phyloP scores from a whole-genome alignment of 2,113 vertebrate species.

The Paramisgurnus dabryanus region DNA sequence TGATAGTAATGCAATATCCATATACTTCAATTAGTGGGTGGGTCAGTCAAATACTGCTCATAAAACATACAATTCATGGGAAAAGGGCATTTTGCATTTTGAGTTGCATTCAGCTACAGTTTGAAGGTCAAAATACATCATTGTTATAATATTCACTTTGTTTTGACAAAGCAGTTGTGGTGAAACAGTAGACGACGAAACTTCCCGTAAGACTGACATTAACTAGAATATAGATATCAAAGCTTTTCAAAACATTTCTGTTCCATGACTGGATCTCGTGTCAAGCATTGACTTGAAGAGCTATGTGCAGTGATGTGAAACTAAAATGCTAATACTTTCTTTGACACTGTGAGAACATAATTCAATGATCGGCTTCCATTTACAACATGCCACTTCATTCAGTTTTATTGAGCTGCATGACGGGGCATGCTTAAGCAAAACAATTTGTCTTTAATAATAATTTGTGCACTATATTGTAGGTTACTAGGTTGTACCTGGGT shows the following conservation, averaged over 20 bases:
- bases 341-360: too few relatives aligned
- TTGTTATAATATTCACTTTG: constrained; percentile 13
- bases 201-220: constrained; percentile 5
- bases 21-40: constrained; percentile 40
- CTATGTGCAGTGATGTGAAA: background rate
- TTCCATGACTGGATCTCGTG: background rate
- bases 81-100: constrained; percentile 26
- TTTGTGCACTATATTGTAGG: too few relatives aligned
- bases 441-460: too few relatives aligned
- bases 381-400: too few relatives aligned
- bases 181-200: background rate
- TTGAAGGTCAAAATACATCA: constrained; percentile 31
- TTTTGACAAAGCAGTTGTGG: constrained; percentile 11
- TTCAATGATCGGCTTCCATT: too few relatives aligned
- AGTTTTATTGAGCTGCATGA: too few relatives aligned
- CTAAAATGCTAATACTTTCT: too few relatives aligned
- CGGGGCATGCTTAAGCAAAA: too few relatives aligned
- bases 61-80: constrained; percentile 29
- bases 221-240: constrained; percentile 5
- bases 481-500: too few relatives aligned
- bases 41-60: constrained; percentile 29
- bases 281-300: background rate
- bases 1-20: constrained; percentile 42
- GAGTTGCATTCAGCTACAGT: background rate
- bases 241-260: background rate